phyloP scores from a whole-genome alignment of 2,888 invertebrate genomes.

The Erebia palarica region DNA sequence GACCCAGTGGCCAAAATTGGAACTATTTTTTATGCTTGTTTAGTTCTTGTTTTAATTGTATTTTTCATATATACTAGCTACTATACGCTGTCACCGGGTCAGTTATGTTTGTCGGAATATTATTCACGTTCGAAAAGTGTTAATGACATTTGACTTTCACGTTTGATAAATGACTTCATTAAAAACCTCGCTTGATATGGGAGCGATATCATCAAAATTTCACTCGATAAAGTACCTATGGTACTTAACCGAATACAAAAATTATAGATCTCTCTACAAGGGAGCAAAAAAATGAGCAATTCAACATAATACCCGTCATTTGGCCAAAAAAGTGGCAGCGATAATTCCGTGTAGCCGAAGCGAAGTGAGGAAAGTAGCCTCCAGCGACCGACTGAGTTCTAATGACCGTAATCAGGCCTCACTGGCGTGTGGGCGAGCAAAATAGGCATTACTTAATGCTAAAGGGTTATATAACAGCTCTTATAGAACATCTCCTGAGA shows the following conservation, averaged over 20 bases:
- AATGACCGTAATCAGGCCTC: constrained; percentile 24
- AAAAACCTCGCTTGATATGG: neutral
- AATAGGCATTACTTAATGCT: neutral
- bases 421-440: neutral
- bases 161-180: neutral
- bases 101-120: too few species aligned
- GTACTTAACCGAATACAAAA: constrained; percentile 1
- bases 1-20: too few species aligned
- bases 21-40: too few species aligned
- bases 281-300: constrained; percentile 12
- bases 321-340: constrained; percentile 23
- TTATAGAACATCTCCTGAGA: too few species aligned
- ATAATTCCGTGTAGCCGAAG: constrained; percentile 23
- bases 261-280: neutral
- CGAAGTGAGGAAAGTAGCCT: constrained; percentile 27
- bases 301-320: constrained; percentile 17
- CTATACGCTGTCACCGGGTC: too few species aligned
- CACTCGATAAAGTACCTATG: neutral
- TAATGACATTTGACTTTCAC: too few species aligned
- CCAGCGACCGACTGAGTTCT: constrained; percentile 21
- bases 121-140: too few species aligned
- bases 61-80: too few species aligned
- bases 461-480: neutral
- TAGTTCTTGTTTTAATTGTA: too few species aligned
- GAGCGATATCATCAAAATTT: neutral